A percentile compares a stretch with the other conserved stretches of the same genome.
Conservation (phyloP, 2,113 vertebrate genomes). For the Sebastes fasciatus region DNA sequence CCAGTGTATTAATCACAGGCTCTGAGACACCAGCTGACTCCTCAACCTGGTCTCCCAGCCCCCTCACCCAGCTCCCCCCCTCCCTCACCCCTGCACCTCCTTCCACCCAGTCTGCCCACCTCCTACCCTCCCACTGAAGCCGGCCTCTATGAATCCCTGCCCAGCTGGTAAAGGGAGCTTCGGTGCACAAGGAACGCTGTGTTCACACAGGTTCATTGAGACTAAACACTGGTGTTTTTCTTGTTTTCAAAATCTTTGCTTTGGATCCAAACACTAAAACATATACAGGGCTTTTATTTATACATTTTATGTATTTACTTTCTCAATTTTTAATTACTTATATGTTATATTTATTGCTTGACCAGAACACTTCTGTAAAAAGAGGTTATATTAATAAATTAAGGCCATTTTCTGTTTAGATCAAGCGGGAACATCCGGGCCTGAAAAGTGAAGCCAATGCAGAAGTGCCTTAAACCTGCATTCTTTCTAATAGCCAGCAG, state of each 20-base stretch:
- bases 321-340: background rate
- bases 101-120: constrained; percentile 48
- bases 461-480: too few relatives aligned
- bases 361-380: background rate
- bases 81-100: constrained; percentile 38
- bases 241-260: constrained; percentile 16
- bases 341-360: background rate
- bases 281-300: background rate
- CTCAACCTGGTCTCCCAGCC: constrained; percentile 57
- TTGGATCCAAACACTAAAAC: background rate
- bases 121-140: constrained; percentile 55
- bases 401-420: background rate
- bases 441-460: too few relatives aligned
- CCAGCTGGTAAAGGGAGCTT: constrained; percentile 59
- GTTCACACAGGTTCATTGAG: constrained; percentile 55
- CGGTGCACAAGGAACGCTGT: constrained; percentile 57
- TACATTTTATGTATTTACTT: background rate
- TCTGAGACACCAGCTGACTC: constrained; percentile 75
- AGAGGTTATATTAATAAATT: background rate
- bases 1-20: constrained; percentile 79
- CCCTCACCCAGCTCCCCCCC: constrained; percentile 24
- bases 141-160: constrained; percentile 48
- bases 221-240: constrained; percentile 37
- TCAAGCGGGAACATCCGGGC: too few relatives aligned
- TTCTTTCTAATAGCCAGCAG: too few relatives aligned